Base-by-base conservation (phyloP, 1,140 invertebrate species). In the Conus betulinus region DNA sequence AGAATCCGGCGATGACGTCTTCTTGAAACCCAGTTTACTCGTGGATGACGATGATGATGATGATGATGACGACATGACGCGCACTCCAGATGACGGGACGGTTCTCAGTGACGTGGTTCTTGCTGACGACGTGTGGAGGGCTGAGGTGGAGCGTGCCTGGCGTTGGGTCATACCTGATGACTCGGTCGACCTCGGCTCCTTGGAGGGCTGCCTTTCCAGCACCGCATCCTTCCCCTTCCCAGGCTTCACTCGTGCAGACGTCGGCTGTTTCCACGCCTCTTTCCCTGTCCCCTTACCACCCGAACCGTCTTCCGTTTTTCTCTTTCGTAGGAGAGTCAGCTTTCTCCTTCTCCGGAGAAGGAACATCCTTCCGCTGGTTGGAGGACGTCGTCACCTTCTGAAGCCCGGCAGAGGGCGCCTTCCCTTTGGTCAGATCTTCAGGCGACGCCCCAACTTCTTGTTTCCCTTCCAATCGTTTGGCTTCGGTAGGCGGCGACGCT, bases 1-100 rank as follows among this genome's bases (percentile, higher is more conserved):
- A 60, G 82, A 84, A 27, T 27, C 82, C 20, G 82, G 82, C 25
- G 82, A 84, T 84, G 82, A 84, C 82, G 55, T 84, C 55, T 84
- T 84, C 57, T 63, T 60, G 55, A 84, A 6, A 53, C 53, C 53
- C n/a, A 84, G 23, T 11, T n/a, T 6, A 17, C 23, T 63, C 82
- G 57, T 17, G 10, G 82, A 27, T 17, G 20, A 25, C 51, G n/a
- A 51, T 55, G 81, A 83, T 23, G 51, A 0, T 52, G 52, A 13
- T 5, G 51, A 11, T 5, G 51, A 23, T 51, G 17, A 17, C 25
- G 78, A 81, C n/a, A 52, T 17, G 52, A 55, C 23, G 51, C 51
- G 5, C 15, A 5, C 11, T 79, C 27, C 11, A 39, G 78, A 79
- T 79, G 78, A 79, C 78, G n/a, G 7, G 5, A 51, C 11, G 55